Percentiles rank a stretch among this genome's conserved stretches.
Conservation (phyloP, 2,113 vertebrate genomes). For the Onychorhynchus coronatus region DNA sequence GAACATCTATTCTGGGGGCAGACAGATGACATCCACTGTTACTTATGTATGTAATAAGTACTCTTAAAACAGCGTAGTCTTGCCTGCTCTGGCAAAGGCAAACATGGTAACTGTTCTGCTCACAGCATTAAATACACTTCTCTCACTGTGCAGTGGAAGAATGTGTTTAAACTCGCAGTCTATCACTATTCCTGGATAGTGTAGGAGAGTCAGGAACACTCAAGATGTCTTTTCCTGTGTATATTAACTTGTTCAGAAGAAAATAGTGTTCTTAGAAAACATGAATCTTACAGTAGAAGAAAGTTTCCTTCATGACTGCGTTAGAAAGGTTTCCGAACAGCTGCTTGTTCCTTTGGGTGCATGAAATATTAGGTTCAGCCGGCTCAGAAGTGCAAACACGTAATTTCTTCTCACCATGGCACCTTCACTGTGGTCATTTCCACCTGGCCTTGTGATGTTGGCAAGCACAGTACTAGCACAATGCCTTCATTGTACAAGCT, state of each 20-base stretch:
- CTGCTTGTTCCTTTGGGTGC: not conserved
- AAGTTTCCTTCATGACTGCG: not conserved
- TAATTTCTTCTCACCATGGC: not conserved
- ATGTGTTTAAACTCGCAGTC: slow-evolving; percentile 41
- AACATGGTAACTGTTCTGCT: slow-evolving; percentile 12
- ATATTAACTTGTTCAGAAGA: slow-evolving; percentile 15
- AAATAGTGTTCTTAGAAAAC: slow-evolving; percentile 19
- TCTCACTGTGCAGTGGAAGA: not conserved
- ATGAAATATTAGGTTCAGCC: slow-evolving; percentile 26
- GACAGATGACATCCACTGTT: not conserved
- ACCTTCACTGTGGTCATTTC: not conserved
- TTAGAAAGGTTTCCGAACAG: not conserved
- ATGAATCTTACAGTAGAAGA: not conserved
- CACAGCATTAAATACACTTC: not conserved
- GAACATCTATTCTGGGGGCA: not conserved
- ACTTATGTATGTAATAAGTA: not conserved
- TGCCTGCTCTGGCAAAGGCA: slow-evolving; percentile 8
- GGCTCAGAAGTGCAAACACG: not conserved
- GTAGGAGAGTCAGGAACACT: slow-evolving; percentile 43
- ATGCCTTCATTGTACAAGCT: not conserved
- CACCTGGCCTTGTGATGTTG: not conserved
- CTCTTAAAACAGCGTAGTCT: not conserved
- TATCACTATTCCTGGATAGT: slow-evolving; percentile 40
- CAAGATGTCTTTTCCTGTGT: slow-evolving; percentile 43
- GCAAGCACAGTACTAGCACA: not conserved